Base-by-base conservation (phyloP, 2,797 vertebrate genomes). In the Leptatherina wallacei region DNA sequence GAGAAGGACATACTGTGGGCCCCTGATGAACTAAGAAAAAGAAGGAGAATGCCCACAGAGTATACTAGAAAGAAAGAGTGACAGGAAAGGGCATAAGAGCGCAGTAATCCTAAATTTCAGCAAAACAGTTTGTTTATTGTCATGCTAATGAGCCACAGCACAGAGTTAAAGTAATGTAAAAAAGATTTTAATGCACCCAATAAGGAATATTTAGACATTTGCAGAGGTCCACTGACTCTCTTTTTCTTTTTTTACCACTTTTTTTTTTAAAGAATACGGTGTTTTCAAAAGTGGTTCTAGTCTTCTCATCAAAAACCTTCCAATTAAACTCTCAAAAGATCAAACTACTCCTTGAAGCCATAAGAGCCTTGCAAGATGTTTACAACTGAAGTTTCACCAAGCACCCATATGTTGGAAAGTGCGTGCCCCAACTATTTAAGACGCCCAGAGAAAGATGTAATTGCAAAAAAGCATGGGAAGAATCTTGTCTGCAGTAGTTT, bases 81-180 rank as follows among this genome's bases (percentile, higher is more conserved):
- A 33, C 16, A 58, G 11, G 29, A 44, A 18, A 35, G 32, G 57
- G 8, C 6, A 64, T 49, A 60, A 80, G 22, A 38, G 69, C 62
- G 77, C 75, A 79, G 30, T 59, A 76, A 88, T 68, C 68, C 77
- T 85, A 75, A 85, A 57, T 67, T 72, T 75, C 55, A 90, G 81
- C 78, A 88, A 91, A 89, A 89, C 87, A 69, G 81, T 77, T 47
- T 72, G 79, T 92, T 92, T 91, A 92, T 92, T 92, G 82, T 90
- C 81, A 79, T 81, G 78, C 75, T 71, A 88, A 73, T 79, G 69
- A 80, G 71, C 70, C 72, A 85, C 29, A 85, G 75, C 71, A 86
- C 12, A 62, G 52, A 63, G 49, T 78, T 70, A 56, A 81, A 82
- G 22, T 35, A 63, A 71, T 60, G 42, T 35, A 73, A 64, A 4